Base-by-base conservation (phyloP, 2,888 invertebrate species). In the Ophion ellenae region DNA sequence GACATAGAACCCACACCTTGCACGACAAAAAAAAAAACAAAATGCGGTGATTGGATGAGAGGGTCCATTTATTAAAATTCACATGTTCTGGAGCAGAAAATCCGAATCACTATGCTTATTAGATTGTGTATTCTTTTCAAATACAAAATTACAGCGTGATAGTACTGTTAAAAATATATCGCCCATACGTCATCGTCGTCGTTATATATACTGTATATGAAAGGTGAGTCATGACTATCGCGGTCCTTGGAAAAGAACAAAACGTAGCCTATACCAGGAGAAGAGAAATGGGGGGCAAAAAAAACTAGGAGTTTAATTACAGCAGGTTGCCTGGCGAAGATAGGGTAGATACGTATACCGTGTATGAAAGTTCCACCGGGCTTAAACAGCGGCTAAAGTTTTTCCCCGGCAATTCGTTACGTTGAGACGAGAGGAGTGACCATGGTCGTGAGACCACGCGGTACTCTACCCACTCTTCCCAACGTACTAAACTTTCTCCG, bases 191-290 rank as follows among this genome's bases (percentile, higher is more conserved):
- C 45, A 66, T 57, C 70, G 53, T 69, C 57, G 28, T 57, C 32
- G 45, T 28, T 59, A 36, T 17, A 36, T 53, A 45, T 32, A 59
- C 28, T 32, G 24, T 71, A 45, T 71, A 45, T 70, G 20, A 14
- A 86, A 86, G 87, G 86, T 88, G 86, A 91, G 88, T 88, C 89
- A 90, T 90, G 89, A 90, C 90, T 90, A 90, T 89, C 45, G 45
- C 24, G 67, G 28, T 47, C 67, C 20, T 57, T 24, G 47, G 40
- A 71, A 67, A 73, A 73, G 24, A 36, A 64, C 40, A 69, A 66
- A 53, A 76, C 32, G 64, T 59, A 40, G 20, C 32, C 20, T 64
- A 36, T 53, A 24, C 36, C 14, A 63, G 36, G 59, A 66, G 40
- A 53, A 64, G 73, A 69, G 64, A 75, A 40, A 63, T 53, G 24